A percentile compares a stretch with the other conserved stretches of the same genome.
Evolutionary conservation across 2,888 invertebrate species (phyloP).

Genomic region (Craniophora ligustri): DNA sequence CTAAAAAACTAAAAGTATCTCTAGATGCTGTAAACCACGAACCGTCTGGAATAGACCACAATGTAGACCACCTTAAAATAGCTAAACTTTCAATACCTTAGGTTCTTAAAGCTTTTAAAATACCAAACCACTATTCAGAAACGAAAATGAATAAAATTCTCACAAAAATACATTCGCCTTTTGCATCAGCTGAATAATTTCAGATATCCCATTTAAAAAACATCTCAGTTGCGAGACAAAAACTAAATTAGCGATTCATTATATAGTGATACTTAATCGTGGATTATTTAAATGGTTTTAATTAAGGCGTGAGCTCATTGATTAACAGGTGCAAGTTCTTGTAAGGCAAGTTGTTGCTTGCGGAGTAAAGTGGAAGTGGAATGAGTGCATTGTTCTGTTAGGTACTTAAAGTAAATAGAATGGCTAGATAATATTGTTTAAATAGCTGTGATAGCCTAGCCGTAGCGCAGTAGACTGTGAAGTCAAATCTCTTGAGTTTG

Average conservation of each 20-base stretch:
- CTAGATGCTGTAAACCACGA: too few species aligned
- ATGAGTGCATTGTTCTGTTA: background rate
- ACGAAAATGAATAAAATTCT: slow-evolving; percentile 1
- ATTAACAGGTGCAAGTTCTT: slow-evolving; percentile 39
- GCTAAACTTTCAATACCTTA: too few species aligned
- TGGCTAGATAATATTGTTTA: too few species aligned
- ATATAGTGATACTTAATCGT: slow-evolving; percentile 42
- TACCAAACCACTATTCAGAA: background rate
- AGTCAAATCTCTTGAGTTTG: too few species aligned
- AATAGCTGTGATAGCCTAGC: too few species aligned
- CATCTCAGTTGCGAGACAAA: slow-evolving; percentile 33
- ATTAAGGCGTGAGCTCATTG: slow-evolving; percentile 43
- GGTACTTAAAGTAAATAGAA: too few species aligned
- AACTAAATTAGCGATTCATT: slow-evolving; percentile 49
- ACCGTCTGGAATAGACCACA: too few species aligned
- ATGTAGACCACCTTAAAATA: too few species aligned
- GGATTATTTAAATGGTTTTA: slow-evolving; percentile 54
- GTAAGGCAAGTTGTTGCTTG: slow-evolving; percentile 37
- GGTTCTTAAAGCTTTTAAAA: background rate
- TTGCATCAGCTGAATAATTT: slow-evolving; percentile 2
- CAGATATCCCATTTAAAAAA: slow-evolving; percentile 20
- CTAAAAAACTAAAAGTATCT: too few species aligned
- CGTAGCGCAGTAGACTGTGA: too few species aligned
- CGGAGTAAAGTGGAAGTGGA: background rate
- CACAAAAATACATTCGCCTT: slow-evolving; percentile 6